Conservation (phyloP, 2,888 invertebrate genomes). For the Suillia variegata region DNA sequence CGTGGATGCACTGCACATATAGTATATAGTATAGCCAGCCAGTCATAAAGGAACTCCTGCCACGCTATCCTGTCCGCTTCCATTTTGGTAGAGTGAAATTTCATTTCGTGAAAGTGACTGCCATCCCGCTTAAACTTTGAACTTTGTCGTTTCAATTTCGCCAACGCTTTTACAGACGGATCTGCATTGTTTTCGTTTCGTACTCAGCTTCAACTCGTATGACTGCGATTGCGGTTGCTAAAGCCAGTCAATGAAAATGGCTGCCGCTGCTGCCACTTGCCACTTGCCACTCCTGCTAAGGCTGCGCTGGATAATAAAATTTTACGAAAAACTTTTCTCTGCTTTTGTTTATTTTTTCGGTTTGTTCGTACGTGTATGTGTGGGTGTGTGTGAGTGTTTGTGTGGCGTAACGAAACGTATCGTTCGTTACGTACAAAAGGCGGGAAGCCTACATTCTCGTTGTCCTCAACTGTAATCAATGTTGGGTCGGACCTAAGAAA, state of each 20-base stretch:
- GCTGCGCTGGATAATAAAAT: slow-evolving; percentile 14
- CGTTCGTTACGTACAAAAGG: slow-evolving; percentile 15
- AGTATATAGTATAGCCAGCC: no score
- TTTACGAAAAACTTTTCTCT: slow-evolving; percentile 13
- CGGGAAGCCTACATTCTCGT: slow-evolving; percentile 16
- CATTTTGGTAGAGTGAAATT: no score
- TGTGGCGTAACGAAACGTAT: no score
- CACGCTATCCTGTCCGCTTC: no score
- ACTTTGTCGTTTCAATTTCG: slow-evolving; percentile 60
- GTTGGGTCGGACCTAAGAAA: no score
- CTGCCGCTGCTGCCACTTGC: slow-evolving; percentile 22
- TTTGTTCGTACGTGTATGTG: slow-evolving; percentile 8
- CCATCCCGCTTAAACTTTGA: slow-evolving; percentile 59
- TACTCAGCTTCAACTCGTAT: neutral
- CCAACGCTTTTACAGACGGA: slow-evolving; percentile 43
- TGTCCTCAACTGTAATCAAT: no score
- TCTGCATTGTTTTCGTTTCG: slow-evolving; percentile 49
- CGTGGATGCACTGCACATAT: no score
- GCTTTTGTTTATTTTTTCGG: neutral
- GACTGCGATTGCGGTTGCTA: slow-evolving; percentile 1
- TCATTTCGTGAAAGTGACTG: slow-evolving; percentile 46
- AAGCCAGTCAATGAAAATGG: slow-evolving; percentile 22
- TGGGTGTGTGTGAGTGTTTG: slow-evolving; percentile 15
- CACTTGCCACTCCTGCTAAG: neutral
- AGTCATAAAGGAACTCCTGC: no score